Evolutionary conservation across 2,888 invertebrate species (phyloP).

Genomic region (Physocephala rufipes): DNA sequence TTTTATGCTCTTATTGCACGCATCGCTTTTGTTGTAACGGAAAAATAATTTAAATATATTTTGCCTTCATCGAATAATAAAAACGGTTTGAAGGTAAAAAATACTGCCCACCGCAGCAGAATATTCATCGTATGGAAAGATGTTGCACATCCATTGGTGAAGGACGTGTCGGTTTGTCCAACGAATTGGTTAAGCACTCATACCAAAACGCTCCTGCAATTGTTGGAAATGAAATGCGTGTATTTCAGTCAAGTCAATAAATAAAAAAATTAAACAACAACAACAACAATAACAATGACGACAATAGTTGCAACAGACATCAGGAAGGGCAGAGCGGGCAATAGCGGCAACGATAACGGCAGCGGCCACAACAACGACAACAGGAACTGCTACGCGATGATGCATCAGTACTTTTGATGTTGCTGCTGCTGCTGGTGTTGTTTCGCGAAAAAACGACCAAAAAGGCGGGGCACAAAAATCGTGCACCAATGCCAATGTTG

Average conservation of each 20-base stretch:
- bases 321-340: background rate
- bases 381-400: background rate
- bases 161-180: background rate
- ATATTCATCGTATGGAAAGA: background rate
- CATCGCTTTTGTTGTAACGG: conserved; percentile 6
- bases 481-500: conserved; percentile 20
- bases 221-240: conserved; percentile 7
- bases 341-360: conserved; percentile 3
- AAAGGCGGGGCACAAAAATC: conserved; percentile 30
- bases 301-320: conserved; percentile 5
- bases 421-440: background rate
- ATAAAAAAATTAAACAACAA: conserved; percentile 6
- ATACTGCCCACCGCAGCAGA: background rate
- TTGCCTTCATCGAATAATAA: conserved; percentile 15
- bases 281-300: background rate
- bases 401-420: background rate
- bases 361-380: background rate
- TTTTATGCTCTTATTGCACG: conserved; percentile 19
- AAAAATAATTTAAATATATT: conserved; percentile 24
- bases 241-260: conserved; percentile 8
- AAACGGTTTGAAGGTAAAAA: conserved; percentile 8
- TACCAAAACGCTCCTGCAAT: background rate
- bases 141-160: background rate
- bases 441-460: conserved; percentile 28
- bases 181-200: conserved; percentile 19